phyloP scores from a whole-genome alignment of 2,888 invertebrate species.

The Drosophila gaucha region DNA sequence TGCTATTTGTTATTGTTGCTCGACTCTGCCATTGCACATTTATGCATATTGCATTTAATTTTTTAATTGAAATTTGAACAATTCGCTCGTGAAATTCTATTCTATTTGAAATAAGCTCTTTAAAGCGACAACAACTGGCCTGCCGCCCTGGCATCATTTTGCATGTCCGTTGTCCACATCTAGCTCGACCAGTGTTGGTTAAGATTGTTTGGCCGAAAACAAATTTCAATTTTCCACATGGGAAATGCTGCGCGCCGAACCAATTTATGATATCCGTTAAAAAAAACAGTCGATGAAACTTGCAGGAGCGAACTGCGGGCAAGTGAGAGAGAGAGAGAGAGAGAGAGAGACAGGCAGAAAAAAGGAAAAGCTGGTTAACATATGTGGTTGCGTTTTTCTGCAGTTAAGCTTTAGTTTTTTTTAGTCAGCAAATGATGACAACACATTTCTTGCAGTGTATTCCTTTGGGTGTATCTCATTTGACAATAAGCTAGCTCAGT shows the following conservation, averaged over 20 bases:
- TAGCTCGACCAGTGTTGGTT: neutral
- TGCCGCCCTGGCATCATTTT: neutral
- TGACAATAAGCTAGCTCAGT: too few relatives aligned
- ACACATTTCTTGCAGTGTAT: too few relatives aligned
- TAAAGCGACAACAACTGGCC: conserved; percentile 30
- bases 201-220: conserved; percentile 34
- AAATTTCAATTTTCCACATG: conserved; percentile 80
- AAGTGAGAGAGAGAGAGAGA: conserved; percentile 11
- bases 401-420: too few relatives aligned
- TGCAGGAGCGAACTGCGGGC: conserved; percentile 8
- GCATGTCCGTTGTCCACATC: too few relatives aligned
- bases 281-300: too few relatives aligned
- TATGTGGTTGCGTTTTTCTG: too few relatives aligned
- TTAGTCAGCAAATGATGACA: too few relatives aligned
- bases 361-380: too few relatives aligned
- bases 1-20: conserved; percentile 29
- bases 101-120: conserved; percentile 37
- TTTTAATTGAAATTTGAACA: conserved; percentile 47
- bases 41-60: conserved; percentile 49
- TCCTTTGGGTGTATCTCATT: too few relatives aligned
- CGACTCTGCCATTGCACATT: conserved; percentile 42
- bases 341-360: too few relatives aligned
- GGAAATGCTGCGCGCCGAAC: conserved; percentile 76
- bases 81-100: conserved; percentile 36
- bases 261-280: conserved; percentile 81